Percentiles rank a stretch among this genome's conserved stretches.
Evolutionary conservation across 2,113 vertebrate genomes (phyloP).

Genomic region (Galemys pyrenaicus): DNA sequence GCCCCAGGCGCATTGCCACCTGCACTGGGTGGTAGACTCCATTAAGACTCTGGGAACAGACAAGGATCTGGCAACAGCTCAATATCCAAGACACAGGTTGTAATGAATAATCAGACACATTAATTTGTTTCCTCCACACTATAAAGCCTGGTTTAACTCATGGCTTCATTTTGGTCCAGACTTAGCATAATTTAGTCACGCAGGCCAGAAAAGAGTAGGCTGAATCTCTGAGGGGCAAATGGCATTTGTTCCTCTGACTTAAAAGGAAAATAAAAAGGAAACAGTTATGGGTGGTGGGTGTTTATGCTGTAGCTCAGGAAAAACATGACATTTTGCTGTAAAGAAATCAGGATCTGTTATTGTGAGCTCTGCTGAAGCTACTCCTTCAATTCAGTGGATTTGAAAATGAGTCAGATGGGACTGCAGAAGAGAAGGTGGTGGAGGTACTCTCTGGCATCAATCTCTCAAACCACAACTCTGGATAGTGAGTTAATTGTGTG

Average conservation of each 20-base stretch:
- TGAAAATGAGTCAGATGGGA: slow-evolving; percentile 3
- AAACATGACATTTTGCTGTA: not conserved
- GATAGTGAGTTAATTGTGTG: slow-evolving; percentile 46
- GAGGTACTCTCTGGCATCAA: not conserved
- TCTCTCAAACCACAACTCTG: slow-evolving; percentile 61
- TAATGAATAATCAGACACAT: slow-evolving; percentile 42
- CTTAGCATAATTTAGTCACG: not conserved
- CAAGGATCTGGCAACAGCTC: not conserved
- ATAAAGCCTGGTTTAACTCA: slow-evolving; percentile 29
- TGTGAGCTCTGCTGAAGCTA: not conserved
- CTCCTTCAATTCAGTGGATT: not conserved
- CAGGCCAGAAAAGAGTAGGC: not conserved
- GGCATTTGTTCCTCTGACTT: slow-evolving; percentile 33
- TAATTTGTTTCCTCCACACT: slow-evolving; percentile 32
- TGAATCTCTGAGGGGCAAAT: slow-evolving; percentile 40
- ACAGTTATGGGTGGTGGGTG: not conserved
- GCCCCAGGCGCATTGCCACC: slow-evolving; percentile 39
- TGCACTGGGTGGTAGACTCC: not conserved
- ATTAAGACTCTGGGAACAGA: not conserved
- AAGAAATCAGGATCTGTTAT: not conserved
- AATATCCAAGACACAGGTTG: not conserved
- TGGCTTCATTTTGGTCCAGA: slow-evolving; percentile 38
- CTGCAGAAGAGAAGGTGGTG: not conserved
- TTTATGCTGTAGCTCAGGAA: fast-evolving
- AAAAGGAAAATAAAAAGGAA: not conserved